A percentile compares a stretch with the other conserved stretches of the same genome.
Conservation (phyloP, 2,888 invertebrate genomes). For the Pocota personata region DNA sequence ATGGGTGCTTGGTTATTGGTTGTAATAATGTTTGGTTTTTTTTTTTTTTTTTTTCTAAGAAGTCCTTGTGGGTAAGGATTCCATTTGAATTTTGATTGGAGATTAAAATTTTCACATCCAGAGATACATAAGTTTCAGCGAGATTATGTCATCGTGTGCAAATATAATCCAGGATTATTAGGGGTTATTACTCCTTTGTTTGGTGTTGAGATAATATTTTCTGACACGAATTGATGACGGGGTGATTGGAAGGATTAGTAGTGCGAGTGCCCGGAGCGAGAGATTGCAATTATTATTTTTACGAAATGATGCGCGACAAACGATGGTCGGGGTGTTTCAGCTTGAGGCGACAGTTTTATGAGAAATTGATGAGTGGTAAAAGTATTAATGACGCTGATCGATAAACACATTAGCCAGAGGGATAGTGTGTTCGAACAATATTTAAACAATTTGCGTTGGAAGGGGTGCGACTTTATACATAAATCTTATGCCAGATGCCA, state of each 20-base stretch:
- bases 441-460: not conserved
- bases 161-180: slow-evolving; percentile 67
- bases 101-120: slow-evolving; percentile 49
- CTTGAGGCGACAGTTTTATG: slow-evolving; percentile 53
- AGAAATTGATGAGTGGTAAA: slow-evolving; percentile 47
- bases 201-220: slow-evolving; percentile 67
- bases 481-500: not conserved
- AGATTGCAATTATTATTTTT: slow-evolving; percentile 13
- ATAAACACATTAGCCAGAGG: slow-evolving; percentile 15
- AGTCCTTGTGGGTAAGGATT: slow-evolving; percentile 41
- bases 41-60: slow-evolving; percentile 1
- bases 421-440: not conserved
- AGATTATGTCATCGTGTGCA: slow-evolving; percentile 63
- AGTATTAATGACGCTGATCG: slow-evolving; percentile 39
- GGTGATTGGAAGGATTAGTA: slow-evolving; percentile 55
- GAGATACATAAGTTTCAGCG: slow-evolving; percentile 13
- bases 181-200: slow-evolving; percentile 67
- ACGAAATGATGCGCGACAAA: slow-evolving; percentile 7
- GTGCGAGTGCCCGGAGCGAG: not conserved
- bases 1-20: slow-evolving; percentile 45
- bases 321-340: not conserved
- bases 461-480: not conserved
- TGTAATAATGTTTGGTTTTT: slow-evolving; percentile 28
- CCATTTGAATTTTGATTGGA: slow-evolving; percentile 66
- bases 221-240: slow-evolving; percentile 59